Evolutionary conservation across 2,888 invertebrate species (phyloP).

Genomic region (Megamerina dolium): DNA sequence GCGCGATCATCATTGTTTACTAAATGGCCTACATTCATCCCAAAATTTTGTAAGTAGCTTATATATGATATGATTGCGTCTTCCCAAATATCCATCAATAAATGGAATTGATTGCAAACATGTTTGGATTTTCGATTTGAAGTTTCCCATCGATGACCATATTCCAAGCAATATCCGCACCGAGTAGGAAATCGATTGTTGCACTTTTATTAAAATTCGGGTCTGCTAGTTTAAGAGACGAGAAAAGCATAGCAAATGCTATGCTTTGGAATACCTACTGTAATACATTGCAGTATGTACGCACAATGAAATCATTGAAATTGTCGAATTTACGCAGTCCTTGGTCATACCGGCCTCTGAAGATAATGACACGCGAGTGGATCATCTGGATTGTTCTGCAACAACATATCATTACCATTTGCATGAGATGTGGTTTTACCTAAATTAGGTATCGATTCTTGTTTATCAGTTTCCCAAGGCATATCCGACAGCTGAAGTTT

Average conservation of each 20-base stretch:
- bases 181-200: not conserved
- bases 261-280: not conserved
- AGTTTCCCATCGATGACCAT: too few species aligned
- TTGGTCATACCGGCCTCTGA: not conserved
- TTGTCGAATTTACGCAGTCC: not conserved
- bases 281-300: not conserved
- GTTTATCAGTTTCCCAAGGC: too few species aligned
- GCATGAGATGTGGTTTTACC: not conserved
- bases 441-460: too few species aligned
- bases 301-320: too few species aligned
- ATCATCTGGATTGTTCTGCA: too few species aligned
- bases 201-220: not conserved
- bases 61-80: too few species aligned
- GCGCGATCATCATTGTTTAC: not conserved
- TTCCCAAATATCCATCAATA: conserved; percentile 1
- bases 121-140: too few species aligned
- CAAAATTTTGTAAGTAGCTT: too few species aligned
- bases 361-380: not conserved
- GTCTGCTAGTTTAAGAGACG: conserved; percentile 2
- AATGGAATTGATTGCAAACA: conserved; percentile 1
- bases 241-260: too few species aligned
- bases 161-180: conserved; percentile 2
- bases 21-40: not conserved
- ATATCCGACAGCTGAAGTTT: not conserved
- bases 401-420: not conserved